These are phyloP conservation scores for Furnarius figulus DNA, from an alignment of 2,113 vertebrate genomes.

Conservation along the genomic window DNA sequence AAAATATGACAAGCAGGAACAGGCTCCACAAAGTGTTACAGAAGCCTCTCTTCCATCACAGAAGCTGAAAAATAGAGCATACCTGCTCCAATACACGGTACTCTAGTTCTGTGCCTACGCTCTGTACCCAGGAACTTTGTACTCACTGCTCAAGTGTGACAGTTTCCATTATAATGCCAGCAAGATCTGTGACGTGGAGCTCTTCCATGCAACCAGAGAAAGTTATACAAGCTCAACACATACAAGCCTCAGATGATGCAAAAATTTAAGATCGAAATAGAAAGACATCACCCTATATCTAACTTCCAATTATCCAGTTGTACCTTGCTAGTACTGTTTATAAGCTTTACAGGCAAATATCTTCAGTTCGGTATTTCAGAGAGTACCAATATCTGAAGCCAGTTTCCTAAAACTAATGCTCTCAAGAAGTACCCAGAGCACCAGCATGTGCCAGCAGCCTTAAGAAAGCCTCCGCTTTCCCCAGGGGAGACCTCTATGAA, in stretches of 20 bases:
- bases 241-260: background rate
- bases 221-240: background rate
- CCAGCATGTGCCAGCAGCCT: background rate
- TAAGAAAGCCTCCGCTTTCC: background rate
- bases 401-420: background rate
- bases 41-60: background rate
- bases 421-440: background rate
- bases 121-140: background rate
- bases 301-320: background rate
- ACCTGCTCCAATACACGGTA: background rate
- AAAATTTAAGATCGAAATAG: background rate
- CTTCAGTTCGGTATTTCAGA: background rate
- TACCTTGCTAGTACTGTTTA: background rate
- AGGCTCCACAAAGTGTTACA: background rate
- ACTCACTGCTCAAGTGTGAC: background rate
- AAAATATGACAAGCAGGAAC: background rate
- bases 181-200: background rate
- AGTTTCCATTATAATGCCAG: background rate
- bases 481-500: background rate
- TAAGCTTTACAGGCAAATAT: background rate
- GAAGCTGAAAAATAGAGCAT: background rate
- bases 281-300: background rate
- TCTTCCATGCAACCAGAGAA: background rate
- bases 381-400: background rate
- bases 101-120: fast-evolving